phyloP scores from a whole-genome alignment of 2,113 vertebrate species.

The Tachysurus vachellii region DNA sequence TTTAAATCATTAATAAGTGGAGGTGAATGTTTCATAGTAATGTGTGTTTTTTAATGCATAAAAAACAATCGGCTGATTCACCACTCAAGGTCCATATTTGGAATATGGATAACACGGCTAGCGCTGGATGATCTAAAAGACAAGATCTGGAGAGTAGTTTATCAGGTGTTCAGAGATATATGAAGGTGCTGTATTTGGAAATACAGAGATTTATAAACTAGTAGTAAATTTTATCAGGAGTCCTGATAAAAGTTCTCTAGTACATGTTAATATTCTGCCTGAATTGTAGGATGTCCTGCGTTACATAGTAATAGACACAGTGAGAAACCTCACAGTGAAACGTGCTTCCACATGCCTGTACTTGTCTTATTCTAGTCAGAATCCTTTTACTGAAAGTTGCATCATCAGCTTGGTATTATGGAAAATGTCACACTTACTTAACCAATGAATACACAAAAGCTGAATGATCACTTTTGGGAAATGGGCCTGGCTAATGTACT shows the following conservation, averaged over 20 bases:
- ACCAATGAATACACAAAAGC: constrained; percentile 3
- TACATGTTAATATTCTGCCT: neutral
- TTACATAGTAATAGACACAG: neutral
- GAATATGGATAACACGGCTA: neutral
- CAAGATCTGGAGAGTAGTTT: neutral
- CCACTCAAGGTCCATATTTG: neutral
- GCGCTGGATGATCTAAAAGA: neutral
- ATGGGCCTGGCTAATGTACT: constrained; percentile 19
- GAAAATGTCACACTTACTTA: constrained; percentile 12
- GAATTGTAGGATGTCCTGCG: neutral
- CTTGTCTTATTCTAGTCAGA: neutral
- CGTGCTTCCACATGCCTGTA: neutral
- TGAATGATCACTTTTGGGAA: constrained; percentile 24
- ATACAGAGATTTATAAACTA: neutral
- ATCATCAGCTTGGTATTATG: constrained; percentile 32
- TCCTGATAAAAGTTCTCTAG: neutral
- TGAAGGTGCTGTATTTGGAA: neutral
- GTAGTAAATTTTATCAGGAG: neutral
- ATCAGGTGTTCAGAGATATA: neutral
- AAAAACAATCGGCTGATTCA: neutral
- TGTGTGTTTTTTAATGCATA: neutral
- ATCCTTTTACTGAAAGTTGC: neutral
- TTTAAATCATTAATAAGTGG: neutral
- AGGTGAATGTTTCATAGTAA: neutral
- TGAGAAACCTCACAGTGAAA: neutral